Base-by-base conservation (phyloP, 2,113 vertebrate species). In the Dascyllus trimaculatus region DNA sequence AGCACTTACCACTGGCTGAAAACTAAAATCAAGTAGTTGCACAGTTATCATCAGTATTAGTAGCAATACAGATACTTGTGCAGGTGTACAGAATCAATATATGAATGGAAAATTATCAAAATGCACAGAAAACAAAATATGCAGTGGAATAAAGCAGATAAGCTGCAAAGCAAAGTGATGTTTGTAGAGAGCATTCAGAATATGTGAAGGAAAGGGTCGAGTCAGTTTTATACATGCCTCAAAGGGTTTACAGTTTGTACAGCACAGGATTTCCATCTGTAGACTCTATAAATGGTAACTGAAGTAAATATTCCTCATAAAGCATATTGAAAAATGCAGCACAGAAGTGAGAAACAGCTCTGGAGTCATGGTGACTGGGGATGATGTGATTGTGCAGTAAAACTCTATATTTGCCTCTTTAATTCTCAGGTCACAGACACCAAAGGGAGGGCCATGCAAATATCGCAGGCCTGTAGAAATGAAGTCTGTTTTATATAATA, bases 401-500 rank as follows among this genome's bases (percentile, higher is more conserved):
- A 79, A 60, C 60, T 78, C 53, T 65, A 48, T 66, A 63, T 79
- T 45, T 4, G n/a, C 29, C 54, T 59, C 29, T 78, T 73, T 54
- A 79, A 52, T 13, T 67, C 66, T 49, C 13, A 18, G 53, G 51
- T 72, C 70, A 18, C 15, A 72, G 62, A 56, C 38, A 48, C 53
- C 32, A 51, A 82, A 45, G 25, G 38, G 35, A 62, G 13, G 56
- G 32, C 52, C 43, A 29, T 76, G 81, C 45, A 62, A 84, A 82
- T 57, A 58, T 69, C 66, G 1, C 51, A 17, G 53, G 1, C 43
- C 52, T 68, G 40, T 46, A 21, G 74, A 82, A 58, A 45, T 69
- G 11, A 62, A 70, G 63, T 75, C 86, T 81, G 82, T 81, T 87
- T 87, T 57, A 65, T 82, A 48, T 66, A 38, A 76, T 13, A 78